Evolutionary conservation across 2,797 vertebrate species (phyloP), one percentile per base, ranked within the genome.

Genomic region (Myiotriccus ornatus): DNA sequence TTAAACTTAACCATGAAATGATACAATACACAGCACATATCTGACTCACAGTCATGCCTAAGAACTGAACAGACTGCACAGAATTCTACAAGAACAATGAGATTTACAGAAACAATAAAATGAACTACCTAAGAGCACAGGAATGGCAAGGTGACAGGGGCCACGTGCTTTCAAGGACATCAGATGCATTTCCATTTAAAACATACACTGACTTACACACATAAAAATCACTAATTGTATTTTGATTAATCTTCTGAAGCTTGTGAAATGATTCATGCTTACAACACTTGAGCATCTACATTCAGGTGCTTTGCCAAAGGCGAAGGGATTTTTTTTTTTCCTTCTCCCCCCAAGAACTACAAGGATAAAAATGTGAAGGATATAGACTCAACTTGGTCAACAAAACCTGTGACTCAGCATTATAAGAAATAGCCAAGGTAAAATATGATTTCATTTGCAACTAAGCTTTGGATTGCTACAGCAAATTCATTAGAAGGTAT

Each of bases 401-500:
- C 8, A 83, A 52, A 21, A 93, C 49, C 65, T 95, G 32, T 69
- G 43, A 92, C 24, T 64, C 5, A 28, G 76, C 21, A 69, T 6
- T 65, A 20, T 37, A 76, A 79, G 41, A 52, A 79, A 86, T 22
- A 44, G 43, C 44, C 55, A 84, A 65, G 56, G 59, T 59, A 83
- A 41, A 10, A 11, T 43, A 84, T 59, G 22, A 88, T 78, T 89
- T 87, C 55, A 68, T 35, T 89, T 9, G 10, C 60, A 88, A 47
- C 47, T 37, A 39, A 84, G 43, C 37, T 90, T 78, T 84, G 67
- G 57, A 59, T 84, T 86, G 39, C 65, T 84, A 92, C 55, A 93
- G 77, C 92, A 96, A 94, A 84, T 86, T 86, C 84, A 64, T 89
- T 94, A 73, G 30, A 57, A 95, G 73, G 74, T 37, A 87, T 46